Percentiles rank a stretch among this genome's conserved stretches.
phyloP scores from a whole-genome alignment of 2,888 invertebrate genomes.

The Chymomyza fuscimana region DNA sequence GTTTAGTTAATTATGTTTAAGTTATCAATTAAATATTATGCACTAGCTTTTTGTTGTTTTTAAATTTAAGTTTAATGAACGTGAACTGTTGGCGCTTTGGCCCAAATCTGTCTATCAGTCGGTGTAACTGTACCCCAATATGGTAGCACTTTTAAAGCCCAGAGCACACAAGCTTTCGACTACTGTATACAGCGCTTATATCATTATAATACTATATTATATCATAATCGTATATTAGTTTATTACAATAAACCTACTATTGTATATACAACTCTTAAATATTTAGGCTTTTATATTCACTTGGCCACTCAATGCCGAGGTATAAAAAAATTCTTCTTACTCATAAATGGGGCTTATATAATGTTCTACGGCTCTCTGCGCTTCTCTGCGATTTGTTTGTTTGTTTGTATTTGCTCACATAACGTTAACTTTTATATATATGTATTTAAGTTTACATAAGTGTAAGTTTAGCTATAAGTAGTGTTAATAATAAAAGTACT shows the following conservation, averaged over 20 bases:
- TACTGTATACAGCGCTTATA: not conserved
- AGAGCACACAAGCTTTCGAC: conserved; percentile 18
- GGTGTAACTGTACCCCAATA: conserved; percentile 42
- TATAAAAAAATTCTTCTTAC: not conserved
- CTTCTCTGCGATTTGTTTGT: not conserved
- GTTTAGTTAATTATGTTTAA: too few relatives aligned
- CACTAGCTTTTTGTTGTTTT: too few relatives aligned
- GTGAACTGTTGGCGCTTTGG: not conserved
- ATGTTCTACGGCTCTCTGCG: not conserved
- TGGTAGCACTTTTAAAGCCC: conserved; percentile 38
- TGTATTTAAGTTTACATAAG: conserved; percentile 1
- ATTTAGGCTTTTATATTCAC: not conserved
- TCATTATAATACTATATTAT: not conserved
- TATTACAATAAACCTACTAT: not conserved
- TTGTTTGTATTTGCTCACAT: conserved; percentile 24
- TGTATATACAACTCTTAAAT: not conserved
- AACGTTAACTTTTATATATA: conserved; percentile 39
- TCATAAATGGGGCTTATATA: not conserved
- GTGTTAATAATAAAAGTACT: conserved; percentile 8
- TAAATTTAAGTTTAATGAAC: too few relatives aligned
- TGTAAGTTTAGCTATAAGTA: not conserved
- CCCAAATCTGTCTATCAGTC: conserved; percentile 12
- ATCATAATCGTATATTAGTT: not conserved
- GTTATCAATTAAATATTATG: too few relatives aligned
- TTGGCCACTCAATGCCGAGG: not conserved